Evolutionary conservation across 2,113 vertebrate genomes (phyloP).

Genomic region (Grantiella picta): DNA sequence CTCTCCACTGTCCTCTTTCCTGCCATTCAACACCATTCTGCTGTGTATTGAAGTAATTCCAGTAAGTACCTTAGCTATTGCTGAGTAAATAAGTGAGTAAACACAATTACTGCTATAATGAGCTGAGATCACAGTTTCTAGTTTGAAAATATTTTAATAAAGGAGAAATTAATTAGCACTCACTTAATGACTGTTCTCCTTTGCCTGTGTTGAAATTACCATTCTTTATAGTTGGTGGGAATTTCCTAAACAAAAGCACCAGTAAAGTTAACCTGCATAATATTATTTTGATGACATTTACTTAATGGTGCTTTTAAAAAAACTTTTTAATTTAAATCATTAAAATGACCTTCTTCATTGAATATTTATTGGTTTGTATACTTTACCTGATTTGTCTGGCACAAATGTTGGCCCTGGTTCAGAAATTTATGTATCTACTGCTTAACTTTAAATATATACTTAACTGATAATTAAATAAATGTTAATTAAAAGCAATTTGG

Average conservation of each 20-base stretch:
- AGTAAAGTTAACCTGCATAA: neutral
- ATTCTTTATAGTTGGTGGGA: neutral
- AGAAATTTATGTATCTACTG: neutral
- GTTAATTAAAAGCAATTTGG: neutral
- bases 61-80: neutral
- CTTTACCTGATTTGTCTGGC: neutral
- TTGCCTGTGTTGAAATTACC: neutral
- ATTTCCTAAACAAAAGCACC: neutral
- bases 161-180: conserved; percentile 22
- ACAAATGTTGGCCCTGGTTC: neutral
- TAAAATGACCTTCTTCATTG: neutral
- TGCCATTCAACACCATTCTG: neutral
- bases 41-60: neutral
- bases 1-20: neutral
- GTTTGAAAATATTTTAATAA: conserved; percentile 39
- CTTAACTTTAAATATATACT: neutral
- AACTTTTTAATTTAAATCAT: neutral
- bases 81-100: conserved; percentile 14
- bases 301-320: neutral
- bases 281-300: neutral
- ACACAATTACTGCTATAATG: conserved; percentile 12
- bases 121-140: conserved; percentile 1
- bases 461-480: neutral
- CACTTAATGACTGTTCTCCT: neutral
- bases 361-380: neutral